Percentiles rank a stretch among this genome's conserved stretches.
These are phyloP conservation scores for Merops nubicus DNA, from an alignment of 2,113 vertebrate species.

Conservation along the genomic window DNA sequence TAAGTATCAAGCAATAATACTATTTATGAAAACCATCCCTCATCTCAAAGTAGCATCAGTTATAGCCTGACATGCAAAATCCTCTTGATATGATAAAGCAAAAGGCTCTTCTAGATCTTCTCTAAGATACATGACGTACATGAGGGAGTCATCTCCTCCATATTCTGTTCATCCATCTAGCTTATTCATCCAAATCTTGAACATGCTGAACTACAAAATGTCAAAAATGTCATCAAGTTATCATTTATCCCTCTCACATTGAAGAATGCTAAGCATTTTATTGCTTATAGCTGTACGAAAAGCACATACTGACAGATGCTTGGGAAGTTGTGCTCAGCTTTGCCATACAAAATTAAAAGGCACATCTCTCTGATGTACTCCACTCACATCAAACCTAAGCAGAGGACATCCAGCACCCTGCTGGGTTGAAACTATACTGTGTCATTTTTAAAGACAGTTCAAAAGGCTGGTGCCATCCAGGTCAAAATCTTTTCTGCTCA, in stretches of 20 bases:
- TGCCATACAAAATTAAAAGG: background rate
- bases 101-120: background rate
- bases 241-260: background rate
- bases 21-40: background rate
- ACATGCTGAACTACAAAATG: background rate
- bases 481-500: background rate
- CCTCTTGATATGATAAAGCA: background rate
- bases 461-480: background rate
- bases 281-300: background rate
- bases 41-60: background rate
- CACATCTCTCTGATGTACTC: background rate
- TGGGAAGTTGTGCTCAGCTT: background rate
- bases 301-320: background rate
- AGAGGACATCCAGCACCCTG: background rate
- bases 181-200: background rate
- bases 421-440: background rate
- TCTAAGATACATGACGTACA: background rate
- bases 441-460: background rate
- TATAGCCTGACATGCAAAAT: background rate
- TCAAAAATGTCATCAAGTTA: background rate
- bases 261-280: background rate
- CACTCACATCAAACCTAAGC: background rate
- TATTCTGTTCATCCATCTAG: background rate
- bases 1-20: background rate
- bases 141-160: background rate